Evolutionary conservation across 1,140 invertebrate genomes (phyloP), one percentile per base, ranked within the genome.

Genomic region (Drosophila rhopaloa): DNA sequence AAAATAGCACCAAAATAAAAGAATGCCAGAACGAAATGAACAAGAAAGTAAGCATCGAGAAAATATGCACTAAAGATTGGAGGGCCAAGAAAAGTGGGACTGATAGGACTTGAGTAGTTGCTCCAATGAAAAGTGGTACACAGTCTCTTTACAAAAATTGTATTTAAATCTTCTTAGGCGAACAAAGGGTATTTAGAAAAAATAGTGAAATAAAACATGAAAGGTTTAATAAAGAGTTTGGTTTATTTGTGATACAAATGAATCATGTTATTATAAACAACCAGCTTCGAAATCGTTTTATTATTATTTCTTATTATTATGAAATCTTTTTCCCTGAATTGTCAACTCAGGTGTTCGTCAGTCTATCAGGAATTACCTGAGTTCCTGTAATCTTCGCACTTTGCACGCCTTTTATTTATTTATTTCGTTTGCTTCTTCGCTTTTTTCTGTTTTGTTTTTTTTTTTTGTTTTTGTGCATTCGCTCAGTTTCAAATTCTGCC

Each of bases 401-500:
- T 76, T 84, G 76, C 77, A 84, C 81, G 81, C 81, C 79, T 66
- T 73, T 84, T 71, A 66, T 67, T 67, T 53, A 66, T 66, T 66
- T 54, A 68, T 66, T 67, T 68, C 47, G 8, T 1, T 27, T 48
- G 72, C 44, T 61, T 29, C 35, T 46, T 29, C 32, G 27, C 13
- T 5, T 54, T 38, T 27, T 24, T 10, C 14, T 67, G 8, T 24
- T 37, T n/a, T 32, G 1, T 29, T 43, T 40, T 16, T 16, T 16
- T 16, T 53, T 24, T 16, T 24, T 10, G 32, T 43, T 50, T 60
- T 9, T 32, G 10, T 9, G 58, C 55, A 19, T 35, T 56, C 50
- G 43, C 67, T 57, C 81, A 83, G 84, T 88, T 88, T 88, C 83
- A 89, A 88, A 88, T 88, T 88, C 85, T 84, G 80, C 84, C 83